These are phyloP conservation scores for Acridotheres tristis DNA, from an alignment of 2,797 vertebrate genomes.

Conservation along the genomic window DNA sequence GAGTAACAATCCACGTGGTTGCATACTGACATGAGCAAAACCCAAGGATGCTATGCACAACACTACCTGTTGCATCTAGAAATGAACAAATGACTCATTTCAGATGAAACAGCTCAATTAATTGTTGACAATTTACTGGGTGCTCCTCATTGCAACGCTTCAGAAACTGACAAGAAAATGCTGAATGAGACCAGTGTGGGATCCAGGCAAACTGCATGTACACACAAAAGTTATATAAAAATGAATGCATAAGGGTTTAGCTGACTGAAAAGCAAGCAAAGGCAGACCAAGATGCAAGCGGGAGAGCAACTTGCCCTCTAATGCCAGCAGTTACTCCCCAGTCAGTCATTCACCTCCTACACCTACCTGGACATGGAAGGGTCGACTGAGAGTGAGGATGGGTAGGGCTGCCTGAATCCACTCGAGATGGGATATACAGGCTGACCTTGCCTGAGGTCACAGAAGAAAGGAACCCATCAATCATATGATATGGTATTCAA, in stretches of 20 bases:
- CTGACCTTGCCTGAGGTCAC: conserved; percentile 86
- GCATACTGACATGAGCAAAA: conserved; percentile 11
- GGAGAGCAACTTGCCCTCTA: conserved; percentile 64
- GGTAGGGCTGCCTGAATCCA: conserved; percentile 84
- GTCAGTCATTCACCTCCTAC: conserved; percentile 69
- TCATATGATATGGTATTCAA: conserved; percentile 57
- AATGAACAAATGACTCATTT: conserved; percentile 41
- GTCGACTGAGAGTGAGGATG: conserved; percentile 82
- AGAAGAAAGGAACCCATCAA: conserved; percentile 84
- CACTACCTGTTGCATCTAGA: neutral
- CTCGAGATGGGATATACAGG: conserved; percentile 82
- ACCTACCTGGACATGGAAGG: conserved; percentile 85
- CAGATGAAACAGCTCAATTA: conserved; percentile 39
- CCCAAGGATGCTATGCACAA: conserved; percentile 17
- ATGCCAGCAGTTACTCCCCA: conserved; percentile 62
- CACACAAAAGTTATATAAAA: conserved; percentile 63
- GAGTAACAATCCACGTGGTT: conserved; percentile 7
- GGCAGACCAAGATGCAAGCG: conserved; percentile 72
- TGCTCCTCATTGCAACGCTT: conserved; percentile 31
- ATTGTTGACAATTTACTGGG: neutral
- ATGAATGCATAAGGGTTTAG: conserved; percentile 57
- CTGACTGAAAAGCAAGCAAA: conserved; percentile 77
- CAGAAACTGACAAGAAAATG: conserved; percentile 34
- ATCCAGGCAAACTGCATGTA: conserved; percentile 74
- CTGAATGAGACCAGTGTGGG: conserved; percentile 68